phyloP scores from a whole-genome alignment of 2,888 invertebrate genomes.

The Dolomedes plantarius region DNA sequence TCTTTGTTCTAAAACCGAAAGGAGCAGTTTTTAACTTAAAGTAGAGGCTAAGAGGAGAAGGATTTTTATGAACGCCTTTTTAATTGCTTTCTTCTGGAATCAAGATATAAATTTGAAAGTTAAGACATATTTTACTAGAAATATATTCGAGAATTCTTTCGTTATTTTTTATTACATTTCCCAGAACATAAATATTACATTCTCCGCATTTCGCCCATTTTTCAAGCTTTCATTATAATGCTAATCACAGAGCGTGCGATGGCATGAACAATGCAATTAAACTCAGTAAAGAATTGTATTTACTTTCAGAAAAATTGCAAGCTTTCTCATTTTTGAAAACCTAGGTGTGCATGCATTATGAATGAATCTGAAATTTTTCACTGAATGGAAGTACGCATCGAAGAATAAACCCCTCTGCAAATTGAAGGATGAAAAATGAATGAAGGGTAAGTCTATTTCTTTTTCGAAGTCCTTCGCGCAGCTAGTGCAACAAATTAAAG shows the following conservation, averaged over 20 bases:
- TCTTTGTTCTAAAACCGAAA: too few relatives aligned
- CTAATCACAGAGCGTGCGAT: not conserved
- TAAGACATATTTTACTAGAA: too few relatives aligned
- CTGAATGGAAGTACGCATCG: not conserved
- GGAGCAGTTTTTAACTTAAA: too few relatives aligned
- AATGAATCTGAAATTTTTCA: not conserved
- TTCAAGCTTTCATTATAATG: not conserved
- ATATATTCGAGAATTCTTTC: not conserved
- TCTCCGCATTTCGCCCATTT: not conserved
- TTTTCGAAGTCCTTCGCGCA: not conserved
- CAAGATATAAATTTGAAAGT: too few relatives aligned
- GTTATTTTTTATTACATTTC: not conserved
- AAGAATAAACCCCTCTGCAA: not conserved
- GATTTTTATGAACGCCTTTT: too few relatives aligned
- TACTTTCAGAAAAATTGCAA: not conserved
- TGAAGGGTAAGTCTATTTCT: not conserved
- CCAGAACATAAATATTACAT: not conserved
- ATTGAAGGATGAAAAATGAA: conserved; percentile 6
- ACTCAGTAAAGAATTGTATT: not conserved
- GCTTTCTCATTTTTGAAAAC: not conserved
- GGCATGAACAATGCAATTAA: not conserved
- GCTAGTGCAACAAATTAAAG: not conserved
- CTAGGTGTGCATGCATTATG: not conserved
- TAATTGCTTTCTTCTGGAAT: too few relatives aligned
- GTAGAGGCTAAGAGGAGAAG: too few relatives aligned